These are phyloP conservation scores for Drosophila rubida DNA, from an alignment of 2,888 invertebrate species.

Conservation along the genomic window DNA sequence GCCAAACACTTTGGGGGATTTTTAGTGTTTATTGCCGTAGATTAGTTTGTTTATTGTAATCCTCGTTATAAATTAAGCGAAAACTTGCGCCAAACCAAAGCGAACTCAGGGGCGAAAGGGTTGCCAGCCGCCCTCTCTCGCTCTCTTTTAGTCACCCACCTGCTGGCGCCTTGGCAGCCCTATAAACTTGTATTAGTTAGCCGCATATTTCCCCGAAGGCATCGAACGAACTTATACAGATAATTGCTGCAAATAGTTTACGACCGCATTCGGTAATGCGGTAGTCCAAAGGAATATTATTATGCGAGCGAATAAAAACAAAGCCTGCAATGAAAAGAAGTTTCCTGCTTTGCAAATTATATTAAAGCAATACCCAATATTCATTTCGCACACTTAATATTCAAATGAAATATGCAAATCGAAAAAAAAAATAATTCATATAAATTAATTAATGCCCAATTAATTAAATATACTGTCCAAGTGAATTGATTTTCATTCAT, in stretches of 20 bases:
- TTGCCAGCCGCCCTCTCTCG: conserved; percentile 31
- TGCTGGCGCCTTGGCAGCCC: conserved; percentile 33
- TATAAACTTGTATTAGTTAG: conserved; percentile 56
- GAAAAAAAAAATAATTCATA: not conserved
- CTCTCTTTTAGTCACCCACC: not conserved
- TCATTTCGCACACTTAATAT: not conserved
- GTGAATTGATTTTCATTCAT: not conserved
- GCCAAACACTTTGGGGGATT: conserved; percentile 75
- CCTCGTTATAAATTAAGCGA: conserved; percentile 82
- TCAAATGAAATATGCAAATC: not conserved
- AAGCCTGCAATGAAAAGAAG: not conserved
- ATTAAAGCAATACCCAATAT: not conserved
- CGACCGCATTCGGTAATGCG: conserved; percentile 70
- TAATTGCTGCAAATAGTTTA: conserved; percentile 80
- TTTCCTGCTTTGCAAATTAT: not conserved
- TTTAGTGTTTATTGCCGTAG: conserved; percentile 83
- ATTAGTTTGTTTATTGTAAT: conserved; percentile 84
- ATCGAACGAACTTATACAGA: conserved; percentile 65
- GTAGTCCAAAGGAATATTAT: conserved; percentile 27
- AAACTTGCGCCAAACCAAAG: conserved; percentile 66
- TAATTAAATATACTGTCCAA: not conserved
- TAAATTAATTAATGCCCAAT: not conserved
- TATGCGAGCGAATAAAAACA: not conserved
- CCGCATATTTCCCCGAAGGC: conserved; percentile 75
- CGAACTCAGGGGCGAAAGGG: conserved; percentile 57